phyloP scores from a whole-genome alignment of 2,797 vertebrate species.

The Amniataba percoides region DNA sequence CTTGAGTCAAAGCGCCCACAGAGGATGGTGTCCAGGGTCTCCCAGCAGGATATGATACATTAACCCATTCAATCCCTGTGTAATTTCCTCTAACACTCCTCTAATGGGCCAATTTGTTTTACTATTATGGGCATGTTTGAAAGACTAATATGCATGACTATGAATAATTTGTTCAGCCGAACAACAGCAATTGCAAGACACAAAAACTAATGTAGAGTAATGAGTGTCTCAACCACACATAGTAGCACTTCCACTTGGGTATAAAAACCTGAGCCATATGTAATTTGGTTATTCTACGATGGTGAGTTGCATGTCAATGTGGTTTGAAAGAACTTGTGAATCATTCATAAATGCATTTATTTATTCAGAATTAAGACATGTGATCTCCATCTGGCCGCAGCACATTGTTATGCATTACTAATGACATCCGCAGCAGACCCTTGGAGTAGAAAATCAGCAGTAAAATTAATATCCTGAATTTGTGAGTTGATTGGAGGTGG shows the following conservation, averaged over 20 bases:
- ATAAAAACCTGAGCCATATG: slow-evolving; percentile 18
- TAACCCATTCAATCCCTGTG: slow-evolving; percentile 61
- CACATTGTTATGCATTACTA: neutral
- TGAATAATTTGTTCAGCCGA: slow-evolving; percentile 53
- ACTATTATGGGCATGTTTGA: slow-evolving; percentile 58
- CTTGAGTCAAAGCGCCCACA: slow-evolving; percentile 60
- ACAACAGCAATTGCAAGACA: slow-evolving; percentile 48
- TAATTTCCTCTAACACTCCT: slow-evolving; percentile 49
- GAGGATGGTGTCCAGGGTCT: slow-evolving; percentile 58
- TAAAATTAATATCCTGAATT: slow-evolving; percentile 1
- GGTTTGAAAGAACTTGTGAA: slow-evolving; percentile 18
- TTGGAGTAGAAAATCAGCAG: neutral
- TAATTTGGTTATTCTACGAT: slow-evolving; percentile 48
- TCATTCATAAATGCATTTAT: neutral
- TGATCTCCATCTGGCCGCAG: slow-evolving; percentile 1
- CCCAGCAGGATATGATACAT: slow-evolving; percentile 71
- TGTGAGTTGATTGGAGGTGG: neutral
- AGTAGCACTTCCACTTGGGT: slow-evolving; percentile 11
- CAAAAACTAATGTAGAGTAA: slow-evolving; percentile 47
- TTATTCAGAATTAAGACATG: neutral
- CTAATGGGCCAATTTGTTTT: slow-evolving; percentile 69
- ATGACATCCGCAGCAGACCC: neutral
- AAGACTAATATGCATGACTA: slow-evolving; percentile 64
- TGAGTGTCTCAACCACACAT: slow-evolving; percentile 27
- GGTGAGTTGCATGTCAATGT: neutral